Evolutionary conservation across 92 coral and sea anemone species (phyloP), one percentile per base, ranked within the genome.

Genomic region (Bergia sp.): DNA sequence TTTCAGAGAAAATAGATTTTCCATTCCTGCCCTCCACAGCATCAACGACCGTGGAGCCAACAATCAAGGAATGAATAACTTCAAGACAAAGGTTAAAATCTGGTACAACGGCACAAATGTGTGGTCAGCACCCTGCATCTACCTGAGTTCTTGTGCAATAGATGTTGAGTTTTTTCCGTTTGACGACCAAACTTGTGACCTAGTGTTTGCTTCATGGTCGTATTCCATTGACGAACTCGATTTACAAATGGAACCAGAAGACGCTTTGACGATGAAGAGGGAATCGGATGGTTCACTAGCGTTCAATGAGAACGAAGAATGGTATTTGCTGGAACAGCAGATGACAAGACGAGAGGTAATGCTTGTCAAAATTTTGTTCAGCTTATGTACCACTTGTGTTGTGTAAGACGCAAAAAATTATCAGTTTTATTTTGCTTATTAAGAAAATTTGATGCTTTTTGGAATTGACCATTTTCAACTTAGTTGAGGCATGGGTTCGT

Each of bases 1-100:
- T 84, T 84, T 84, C 87, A 84, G 87, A 84, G 79, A 84, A 84
- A 47, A 71, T 84, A 84, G 87, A 84, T 73, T 84, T 84, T 84
- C 87, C 87, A 72, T 72, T 84, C 87, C 87, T 84, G 57, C 87
- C 78, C 79, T 84, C 41, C 40, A 84, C 87, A 84, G 87, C 75
- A 84, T 84, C 67, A 77, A 84, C 45, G 87, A 84, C 79, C 87
- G 87, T 5, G 79, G 78, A 7, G 12, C 36, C 79, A 44, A 40
- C 65, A 84, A 84, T 44, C 87, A 84, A 73, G 87, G 87, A 7
- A 84, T 84, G 79, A 84, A 84, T 29, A 84, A 71, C 45, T 71
- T 84, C 44, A 84, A 71, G 87, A 84, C 87, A 15, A 84, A 84
- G 36, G 87, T 84, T 43, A 47, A 37, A 7, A 79, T 84, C 74